Base-by-base conservation (phyloP, 2,797 vertebrate species). In the Typhlichthys eigenmanni region DNA sequence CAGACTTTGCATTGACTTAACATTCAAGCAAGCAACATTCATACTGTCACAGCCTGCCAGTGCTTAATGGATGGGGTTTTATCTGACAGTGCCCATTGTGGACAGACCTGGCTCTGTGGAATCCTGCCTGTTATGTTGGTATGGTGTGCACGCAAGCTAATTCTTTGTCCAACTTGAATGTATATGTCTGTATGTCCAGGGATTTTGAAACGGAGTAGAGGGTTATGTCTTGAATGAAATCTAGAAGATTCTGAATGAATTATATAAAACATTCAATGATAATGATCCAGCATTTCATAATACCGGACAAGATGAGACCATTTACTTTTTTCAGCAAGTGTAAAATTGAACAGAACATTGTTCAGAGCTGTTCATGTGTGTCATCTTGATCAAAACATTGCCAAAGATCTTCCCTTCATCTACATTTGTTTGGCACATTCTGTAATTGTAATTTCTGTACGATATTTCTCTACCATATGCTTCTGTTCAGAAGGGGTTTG, bases 111-210 rank as follows among this genome's bases (percentile, higher is more conserved):
- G 34, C 48, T 43, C 48, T 4, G 12, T 60, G 13, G 29, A 45
- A 43, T 32, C 29, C 58, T 49, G 14, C 47, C 58, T 32, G 9
- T 47, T 62, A 60, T 62, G 60, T 47, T 64, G 62, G 59, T 71
- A 49, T 56, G 58, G 46, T 55, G 47, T 76, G 62, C 50, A 55
- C 47, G 62, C 55, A 43, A 4, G 57, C 65, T 61, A 34, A 71
- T 66, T 53, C 54, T 63, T 57, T 57, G 51, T 54, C 74, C 45
- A 2, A 60, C 58, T 34, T 69, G 38, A n/a, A 24, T 54, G 53
- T 79, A 79, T 84, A 60, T 79, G 56, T 68, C 47, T 51, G 55
- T 47, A 16, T 29, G 45, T 64, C 45, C 12, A 49, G 46, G 57
- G 17, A 50, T 64, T 16, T 46, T 45, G 16, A 38, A 14, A 38